These are phyloP conservation scores for Ennomos quercinarius DNA, from an alignment of 2,888 invertebrate species.

Conservation along the genomic window DNA sequence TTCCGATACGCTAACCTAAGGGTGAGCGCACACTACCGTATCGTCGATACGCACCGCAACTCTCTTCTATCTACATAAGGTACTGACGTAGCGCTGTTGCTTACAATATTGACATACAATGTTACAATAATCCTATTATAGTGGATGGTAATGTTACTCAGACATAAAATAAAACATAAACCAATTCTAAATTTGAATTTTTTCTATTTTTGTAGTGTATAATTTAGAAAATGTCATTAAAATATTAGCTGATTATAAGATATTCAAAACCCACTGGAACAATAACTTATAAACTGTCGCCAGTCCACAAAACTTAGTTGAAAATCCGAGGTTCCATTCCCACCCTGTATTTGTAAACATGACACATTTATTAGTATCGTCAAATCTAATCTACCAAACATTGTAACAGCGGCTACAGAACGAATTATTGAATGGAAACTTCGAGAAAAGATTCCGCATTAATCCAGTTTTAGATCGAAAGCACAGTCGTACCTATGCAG, in stretches of 20 bases:
- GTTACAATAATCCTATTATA: slow-evolving; percentile 26
- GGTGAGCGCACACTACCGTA: slow-evolving; percentile 24
- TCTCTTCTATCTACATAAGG: slow-evolving; percentile 39
- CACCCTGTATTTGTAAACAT: slow-evolving; percentile 14
- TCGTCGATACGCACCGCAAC: slow-evolving; percentile 38
- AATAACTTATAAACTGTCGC: too few relatives aligned
- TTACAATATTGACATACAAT: slow-evolving; percentile 32
- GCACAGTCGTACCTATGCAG: slow-evolving; percentile 35
- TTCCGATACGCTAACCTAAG: slow-evolving; percentile 19
- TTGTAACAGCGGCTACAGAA: slow-evolving; percentile 32
- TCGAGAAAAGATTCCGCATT: slow-evolving; percentile 12
- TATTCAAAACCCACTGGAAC: too few relatives aligned
- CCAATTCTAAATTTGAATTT: slow-evolving; percentile 1
- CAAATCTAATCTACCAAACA: slow-evolving; percentile 23
- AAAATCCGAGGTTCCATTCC: slow-evolving; percentile 4
- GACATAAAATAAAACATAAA: neutral
- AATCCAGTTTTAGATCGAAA: slow-evolving; percentile 15
- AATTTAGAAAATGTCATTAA: too few relatives aligned
- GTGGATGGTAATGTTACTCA: slow-evolving; percentile 3
- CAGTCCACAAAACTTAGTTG: too few relatives aligned
- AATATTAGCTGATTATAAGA: too few relatives aligned
- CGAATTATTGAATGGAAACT: slow-evolving; percentile 24
- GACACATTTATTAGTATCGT: slow-evolving; percentile 22
- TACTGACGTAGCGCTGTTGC: slow-evolving; percentile 43
- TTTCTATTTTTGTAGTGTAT: too few relatives aligned